A percentile compares a stretch with the other conserved stretches of the same genome.
phyloP scores from a whole-genome alignment of 2,797 vertebrate genomes.

The Luscinia megarhynchos region DNA sequence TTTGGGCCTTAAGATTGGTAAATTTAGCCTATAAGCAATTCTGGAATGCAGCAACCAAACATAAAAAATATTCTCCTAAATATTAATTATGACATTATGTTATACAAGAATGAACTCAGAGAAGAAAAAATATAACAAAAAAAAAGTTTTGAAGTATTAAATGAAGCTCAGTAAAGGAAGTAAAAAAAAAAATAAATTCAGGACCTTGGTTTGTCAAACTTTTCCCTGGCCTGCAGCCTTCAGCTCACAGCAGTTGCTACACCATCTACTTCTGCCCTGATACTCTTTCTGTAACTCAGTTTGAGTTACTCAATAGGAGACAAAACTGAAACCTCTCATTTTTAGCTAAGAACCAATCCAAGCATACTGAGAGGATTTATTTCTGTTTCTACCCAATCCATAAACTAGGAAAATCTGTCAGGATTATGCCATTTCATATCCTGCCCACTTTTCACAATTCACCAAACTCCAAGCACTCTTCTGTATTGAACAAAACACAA shows the following conservation, averaged over 20 bases:
- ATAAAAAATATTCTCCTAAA: neutral
- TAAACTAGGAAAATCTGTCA: neutral
- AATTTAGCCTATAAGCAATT: neutral
- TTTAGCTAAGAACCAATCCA: neutral
- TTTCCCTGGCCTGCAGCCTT: neutral
- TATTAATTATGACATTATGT: neutral
- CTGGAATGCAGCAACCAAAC: neutral
- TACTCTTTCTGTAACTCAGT: neutral
- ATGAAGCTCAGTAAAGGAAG: neutral
- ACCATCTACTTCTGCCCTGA: neutral
- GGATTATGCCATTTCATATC: neutral
- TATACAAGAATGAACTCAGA: neutral
- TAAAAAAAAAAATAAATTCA: neutral
- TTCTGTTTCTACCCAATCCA: neutral
- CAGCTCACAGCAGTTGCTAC: neutral
- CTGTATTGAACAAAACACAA: neutral
- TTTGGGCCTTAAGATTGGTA: neutral
- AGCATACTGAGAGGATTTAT: neutral
- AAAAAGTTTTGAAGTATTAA: neutral
- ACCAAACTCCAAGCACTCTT: neutral
- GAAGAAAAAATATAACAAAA: neutral
- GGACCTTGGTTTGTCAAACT: neutral
- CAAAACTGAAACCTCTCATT: neutral
- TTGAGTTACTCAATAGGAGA: neutral
- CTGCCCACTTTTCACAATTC: neutral